These are phyloP conservation scores for Acronicta alni DNA, from an alignment of 2,888 invertebrate species.

Conservation along the genomic window DNA sequence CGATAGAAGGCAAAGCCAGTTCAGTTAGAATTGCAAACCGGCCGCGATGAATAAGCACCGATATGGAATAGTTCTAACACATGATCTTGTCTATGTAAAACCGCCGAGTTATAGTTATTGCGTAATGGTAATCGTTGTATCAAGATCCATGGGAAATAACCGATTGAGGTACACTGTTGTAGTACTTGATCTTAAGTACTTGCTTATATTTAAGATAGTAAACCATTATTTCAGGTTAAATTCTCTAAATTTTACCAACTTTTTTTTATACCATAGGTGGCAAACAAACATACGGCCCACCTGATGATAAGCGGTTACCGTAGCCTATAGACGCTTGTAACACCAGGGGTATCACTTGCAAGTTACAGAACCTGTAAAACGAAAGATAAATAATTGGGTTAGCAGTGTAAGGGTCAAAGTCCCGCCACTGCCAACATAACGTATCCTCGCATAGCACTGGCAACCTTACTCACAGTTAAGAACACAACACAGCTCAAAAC, in stretches of 20 bases:
- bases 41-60: constrained; percentile 36
- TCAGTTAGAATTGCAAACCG: constrained; percentile 45
- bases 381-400: no score
- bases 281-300: no score
- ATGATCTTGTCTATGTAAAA: constrained; percentile 52
- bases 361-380: no score
- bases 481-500: no score
- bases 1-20: constrained; percentile 26
- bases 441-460: no score
- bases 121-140: constrained; percentile 43
- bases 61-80: constrained; percentile 39
- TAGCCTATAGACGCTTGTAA: no score
- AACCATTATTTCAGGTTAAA: not conserved
- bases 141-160: constrained; percentile 44
- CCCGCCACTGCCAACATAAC: no score
- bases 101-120: constrained; percentile 50
- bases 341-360: no score
- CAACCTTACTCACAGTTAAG: no score
- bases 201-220: constrained; percentile 3
- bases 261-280: not conserved
- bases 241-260: not conserved
- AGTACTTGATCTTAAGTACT: constrained; percentile 14
- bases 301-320: no score
- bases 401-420: no score
- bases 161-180: constrained; percentile 29